A percentile compares a stretch with the other conserved stretches of the same genome.
These are phyloP conservation scores for Numenius phaeopus DNA, from an alignment of 2,797 vertebrate genomes.

Conservation along the genomic window DNA sequence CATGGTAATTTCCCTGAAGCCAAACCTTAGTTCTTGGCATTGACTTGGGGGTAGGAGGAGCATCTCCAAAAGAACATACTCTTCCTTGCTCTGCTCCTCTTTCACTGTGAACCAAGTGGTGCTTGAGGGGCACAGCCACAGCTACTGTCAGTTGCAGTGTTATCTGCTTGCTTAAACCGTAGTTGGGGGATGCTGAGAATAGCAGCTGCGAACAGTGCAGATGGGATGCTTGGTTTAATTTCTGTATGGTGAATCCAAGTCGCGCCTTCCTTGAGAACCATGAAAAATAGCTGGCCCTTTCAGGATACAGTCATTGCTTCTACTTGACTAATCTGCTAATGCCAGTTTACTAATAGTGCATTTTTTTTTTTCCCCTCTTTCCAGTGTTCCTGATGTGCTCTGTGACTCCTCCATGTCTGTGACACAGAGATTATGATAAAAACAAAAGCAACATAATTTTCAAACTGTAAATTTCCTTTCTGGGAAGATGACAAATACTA, in stretches of 20 bases:
- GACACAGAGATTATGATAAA: not conserved
- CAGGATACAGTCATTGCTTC: not conserved
- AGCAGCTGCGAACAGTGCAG: not conserved
- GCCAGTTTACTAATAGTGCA: not conserved
- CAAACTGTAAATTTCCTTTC: not conserved
- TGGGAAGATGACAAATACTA: not conserved
- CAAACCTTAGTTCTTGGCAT: not conserved
- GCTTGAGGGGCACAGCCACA: not conserved
- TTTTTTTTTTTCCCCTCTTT: not conserved
- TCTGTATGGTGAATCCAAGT: not conserved
- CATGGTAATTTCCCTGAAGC: not conserved
- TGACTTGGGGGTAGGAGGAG: not conserved
- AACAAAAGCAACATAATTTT: not conserved
- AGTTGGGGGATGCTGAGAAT: not conserved
- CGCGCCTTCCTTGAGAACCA: not conserved
- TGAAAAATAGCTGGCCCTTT: not conserved
- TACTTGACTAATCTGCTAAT: slow-evolving; percentile 12
- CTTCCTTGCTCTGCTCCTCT: not conserved
- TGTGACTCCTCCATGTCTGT: not conserved
- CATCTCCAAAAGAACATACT: not conserved
- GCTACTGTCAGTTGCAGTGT: not conserved
- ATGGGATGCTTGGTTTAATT: not conserved
- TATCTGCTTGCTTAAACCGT: not conserved
- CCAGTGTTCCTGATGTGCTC: not conserved
- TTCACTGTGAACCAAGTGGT: not conserved